Evolutionary conservation across 2,888 invertebrate genomes (phyloP).

Genomic region (Sisyra terminalis): DNA sequence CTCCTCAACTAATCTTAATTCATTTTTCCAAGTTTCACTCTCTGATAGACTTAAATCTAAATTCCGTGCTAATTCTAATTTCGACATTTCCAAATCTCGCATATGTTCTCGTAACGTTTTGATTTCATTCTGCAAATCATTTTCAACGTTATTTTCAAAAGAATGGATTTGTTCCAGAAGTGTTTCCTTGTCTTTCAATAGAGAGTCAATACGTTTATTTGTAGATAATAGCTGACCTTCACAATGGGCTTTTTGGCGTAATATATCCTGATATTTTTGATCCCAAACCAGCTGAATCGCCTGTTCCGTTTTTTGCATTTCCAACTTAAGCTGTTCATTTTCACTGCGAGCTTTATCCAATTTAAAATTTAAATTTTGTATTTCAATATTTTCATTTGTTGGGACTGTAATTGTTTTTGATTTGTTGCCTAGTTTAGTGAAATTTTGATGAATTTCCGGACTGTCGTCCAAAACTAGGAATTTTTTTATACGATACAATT

Average conservation of each 20-base stretch:
- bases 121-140: constrained; percentile 6
- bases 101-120: constrained; percentile 9
- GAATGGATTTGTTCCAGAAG: constrained; percentile 6
- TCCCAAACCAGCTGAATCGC: constrained; percentile 10
- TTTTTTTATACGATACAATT: constrained; percentile 10
- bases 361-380: constrained; percentile 8
- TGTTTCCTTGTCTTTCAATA: constrained; percentile 9
- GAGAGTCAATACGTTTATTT: constrained; percentile 7
- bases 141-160: constrained; percentile 6
- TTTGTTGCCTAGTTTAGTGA: constrained; percentile 4
- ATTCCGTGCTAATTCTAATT: constrained; percentile 8
- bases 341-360: constrained; percentile 7
- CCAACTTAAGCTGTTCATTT: constrained; percentile 10
- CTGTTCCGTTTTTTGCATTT: constrained; percentile 10
- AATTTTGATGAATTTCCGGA: constrained; percentile 2
- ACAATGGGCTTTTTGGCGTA: constrained; percentile 10
- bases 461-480: constrained; percentile 6
- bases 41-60: constrained; percentile 8
- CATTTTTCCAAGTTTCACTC: constrained; percentile 8
- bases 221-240: constrained; percentile 9
- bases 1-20: constrained; percentile 8
- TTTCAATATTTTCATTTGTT: constrained; percentile 7
- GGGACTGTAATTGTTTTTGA: background rate
- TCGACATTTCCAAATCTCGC: constrained; percentile 8
- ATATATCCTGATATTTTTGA: constrained; percentile 10